Evolutionary conservation across 2,797 vertebrate genomes (phyloP), one percentile per base, ranked within the genome.

Genomic region (Mycteria americana): DNA sequence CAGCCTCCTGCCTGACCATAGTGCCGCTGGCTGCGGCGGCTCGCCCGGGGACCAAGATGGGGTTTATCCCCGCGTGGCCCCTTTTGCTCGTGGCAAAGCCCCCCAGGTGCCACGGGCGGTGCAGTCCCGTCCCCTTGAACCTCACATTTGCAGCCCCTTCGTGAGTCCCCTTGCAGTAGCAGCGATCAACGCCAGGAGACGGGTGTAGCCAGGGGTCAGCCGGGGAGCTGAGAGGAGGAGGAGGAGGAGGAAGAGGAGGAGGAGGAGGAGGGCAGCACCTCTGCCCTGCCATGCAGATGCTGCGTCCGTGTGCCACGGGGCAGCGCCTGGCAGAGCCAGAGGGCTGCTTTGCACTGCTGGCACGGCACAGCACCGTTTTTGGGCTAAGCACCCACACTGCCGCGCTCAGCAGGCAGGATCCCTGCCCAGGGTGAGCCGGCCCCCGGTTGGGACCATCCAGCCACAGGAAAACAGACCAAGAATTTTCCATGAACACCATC

Each of bases 21-120:
- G 30, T 1, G 5, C 77, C 8, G 16, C 64, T 9, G 28, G 35
- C 62, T 31, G 13, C 3, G 6, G 50, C 35, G 13, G 11, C 64
- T 80, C 23, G 1, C 23, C 62, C 7, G 2, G 0, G 0, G 31
- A 57, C 43, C 18, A 11, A 41, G 15, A 14, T 7, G 37, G 37
- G 19, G 6, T 53, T 75, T 81, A 9, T 53, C 57, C 57, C 45
- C 3, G 1, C 2, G 13, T 25, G 27, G 14, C 12, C 41, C n/a
- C 21, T n/a, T 70, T 45, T n/a, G 31, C 24, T 48, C 1, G 0
- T 27, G 67, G 27, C 31, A 30, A 72, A 74, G n/a, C 31, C 59
- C 60, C 25, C 45, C 59, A 5, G 1, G 60, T 62, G 68, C 45
- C 62, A 31, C 5, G 5, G 1, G 12, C 48, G 16, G 63, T 4